Base-by-base conservation (phyloP, 2,797 vertebrate species). In the Phrynocephalus vlangalii region DNA sequence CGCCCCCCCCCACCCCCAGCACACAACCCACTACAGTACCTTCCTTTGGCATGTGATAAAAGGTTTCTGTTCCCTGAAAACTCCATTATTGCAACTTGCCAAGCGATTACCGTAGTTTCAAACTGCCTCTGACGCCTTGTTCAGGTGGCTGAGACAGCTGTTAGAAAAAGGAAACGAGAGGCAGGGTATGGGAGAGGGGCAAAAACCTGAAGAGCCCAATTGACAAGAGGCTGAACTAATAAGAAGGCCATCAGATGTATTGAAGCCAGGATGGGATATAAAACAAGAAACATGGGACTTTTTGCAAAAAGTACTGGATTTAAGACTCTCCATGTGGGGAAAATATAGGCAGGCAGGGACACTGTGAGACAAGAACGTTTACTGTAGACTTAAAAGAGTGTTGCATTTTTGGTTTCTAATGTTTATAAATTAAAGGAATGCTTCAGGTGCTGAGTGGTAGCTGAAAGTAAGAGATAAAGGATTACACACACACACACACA, bases 81-180 rank as follows among this genome's bases (percentile, higher is more conserved):
- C 44, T 68, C 66, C 30, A 70, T 56, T 68, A 48, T 76, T 48
- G 38, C 75, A 5, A 48, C 44, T 85, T 85, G 48, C 63, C 80
- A 88, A 60, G 22, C 50, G 48, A 8, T 73, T 3, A 44, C 3
- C 38, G 38, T 44, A 2, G 15, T 18, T 75, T 68, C 33, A 70
- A 75, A 52, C 79, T 73, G 78, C 28, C 20, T 85, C 16, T 60
- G 18, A 68, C 11, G 6, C n/a, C 20, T 81, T 75, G 78, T 82
- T 85, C 79, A 44, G 78, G 30, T 70, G 48, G 11, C 48, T 75
- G 56, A 24, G 9, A 22, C 81, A 87, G 81, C 75, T 71, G 82
- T 72, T 85, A 9, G 13, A 16, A 77, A 67, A 78, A 79, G 16
- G 16, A 18, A 18, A 63, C 1, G 60, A 18, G 60, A 63, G 60